phyloP scores from a whole-genome alignment of 2,113 vertebrate genomes.

The Castor canadensis region DNA sequence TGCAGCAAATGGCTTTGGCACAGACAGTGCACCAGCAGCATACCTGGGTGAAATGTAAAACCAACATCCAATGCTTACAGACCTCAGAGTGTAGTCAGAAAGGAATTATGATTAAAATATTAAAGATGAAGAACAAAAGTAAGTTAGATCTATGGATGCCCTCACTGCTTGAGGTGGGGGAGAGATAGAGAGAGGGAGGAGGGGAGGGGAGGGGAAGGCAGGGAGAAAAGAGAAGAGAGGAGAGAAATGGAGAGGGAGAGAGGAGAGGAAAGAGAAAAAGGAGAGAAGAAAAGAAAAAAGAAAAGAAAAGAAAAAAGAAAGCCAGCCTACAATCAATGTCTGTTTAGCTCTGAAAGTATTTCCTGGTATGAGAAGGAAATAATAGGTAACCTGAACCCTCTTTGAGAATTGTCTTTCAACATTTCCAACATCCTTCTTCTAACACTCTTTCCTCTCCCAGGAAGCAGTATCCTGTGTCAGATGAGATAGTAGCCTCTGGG shows the following conservation, averaged over 20 bases:
- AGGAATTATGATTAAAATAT: not conserved
- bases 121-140: not conserved
- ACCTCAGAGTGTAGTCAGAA: not conserved
- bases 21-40: not conserved
- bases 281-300: not conserved
- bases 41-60: not conserved
- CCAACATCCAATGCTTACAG: not conserved
- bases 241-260: rapidly evolving
- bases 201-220: not conserved
- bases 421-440: not conserved
- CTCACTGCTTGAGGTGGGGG: not conserved
- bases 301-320: too few species aligned
- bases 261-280: too few species aligned
- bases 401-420: not conserved
- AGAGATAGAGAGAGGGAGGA: rapidly evolving
- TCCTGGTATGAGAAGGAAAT: not conserved
- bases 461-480: not conserved
- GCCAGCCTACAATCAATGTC: not conserved
- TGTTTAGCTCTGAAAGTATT: not conserved
- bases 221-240: too few species aligned
- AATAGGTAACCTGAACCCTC: not conserved
- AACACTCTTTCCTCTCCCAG: not conserved
- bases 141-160: not conserved
- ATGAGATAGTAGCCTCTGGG: not conserved
- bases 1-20: not conserved